Percentiles rank a stretch among this genome's conserved stretches.
Conservation (phyloP, 2,888 invertebrate species). For the Parelbella ahira region DNA sequence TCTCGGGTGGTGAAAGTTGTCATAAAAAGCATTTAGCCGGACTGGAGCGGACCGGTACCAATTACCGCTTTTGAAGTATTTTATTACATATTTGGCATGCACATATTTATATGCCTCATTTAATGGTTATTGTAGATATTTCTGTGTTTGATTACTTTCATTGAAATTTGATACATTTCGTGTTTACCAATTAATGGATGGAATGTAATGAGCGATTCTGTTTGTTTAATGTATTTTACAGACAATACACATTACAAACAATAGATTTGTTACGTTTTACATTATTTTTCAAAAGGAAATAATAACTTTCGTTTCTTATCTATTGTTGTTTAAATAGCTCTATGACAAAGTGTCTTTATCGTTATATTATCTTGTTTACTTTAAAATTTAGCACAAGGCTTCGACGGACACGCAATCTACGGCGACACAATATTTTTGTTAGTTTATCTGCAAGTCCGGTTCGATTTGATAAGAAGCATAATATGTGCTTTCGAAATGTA, state of each 20-base stretch:
- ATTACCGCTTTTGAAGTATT: conserved; percentile 3
- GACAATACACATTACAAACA: too few relatives aligned
- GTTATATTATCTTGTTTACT: conserved; percentile 2
- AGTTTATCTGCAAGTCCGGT: conserved; percentile 16
- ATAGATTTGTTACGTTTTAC: too few relatives aligned
- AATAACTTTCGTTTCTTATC: conserved; percentile 1
- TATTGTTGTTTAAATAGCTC: neutral
- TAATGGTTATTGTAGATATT: too few relatives aligned
- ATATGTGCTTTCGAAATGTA: conserved; percentile 1
- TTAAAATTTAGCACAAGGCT: conserved; percentile 10
- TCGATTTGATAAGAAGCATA: conserved; percentile 12
- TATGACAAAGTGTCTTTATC: conserved; percentile 7
- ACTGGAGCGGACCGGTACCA: neutral
- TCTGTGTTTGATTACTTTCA: too few relatives aligned
- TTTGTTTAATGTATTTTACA: too few relatives aligned
- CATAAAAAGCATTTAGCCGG: conserved; percentile 9
- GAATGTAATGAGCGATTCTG: too few relatives aligned
- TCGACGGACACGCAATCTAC: conserved; percentile 1
- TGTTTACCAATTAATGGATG: too few relatives aligned
- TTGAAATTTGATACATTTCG: too few relatives aligned
- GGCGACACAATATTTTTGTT: conserved; percentile 1
- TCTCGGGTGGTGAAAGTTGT: conserved; percentile 20
- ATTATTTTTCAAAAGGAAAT: neutral
- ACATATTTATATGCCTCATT: too few relatives aligned
- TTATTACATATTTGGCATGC: too few relatives aligned